phyloP scores from a whole-genome alignment of 2,888 invertebrate genomes.

The Priocnemis perturbator region DNA sequence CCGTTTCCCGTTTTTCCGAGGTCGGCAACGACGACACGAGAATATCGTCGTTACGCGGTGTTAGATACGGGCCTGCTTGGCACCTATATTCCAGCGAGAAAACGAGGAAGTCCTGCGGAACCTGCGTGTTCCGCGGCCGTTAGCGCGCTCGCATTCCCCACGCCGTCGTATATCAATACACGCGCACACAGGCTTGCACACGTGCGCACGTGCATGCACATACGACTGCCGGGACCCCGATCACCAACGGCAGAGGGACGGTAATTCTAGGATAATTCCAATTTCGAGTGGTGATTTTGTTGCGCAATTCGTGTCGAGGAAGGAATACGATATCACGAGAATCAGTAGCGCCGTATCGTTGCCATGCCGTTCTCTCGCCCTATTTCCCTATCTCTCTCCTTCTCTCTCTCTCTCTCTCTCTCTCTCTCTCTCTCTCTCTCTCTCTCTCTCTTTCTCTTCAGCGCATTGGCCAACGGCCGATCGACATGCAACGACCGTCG shows the following conservation, averaged over 20 bases:
- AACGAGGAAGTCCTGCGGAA: slow-evolving; percentile 31
- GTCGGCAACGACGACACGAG: slow-evolving; percentile 10
- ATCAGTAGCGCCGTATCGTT: slow-evolving; percentile 18
- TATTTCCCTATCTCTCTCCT: neutral
- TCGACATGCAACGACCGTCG: slow-evolving; percentile 54
- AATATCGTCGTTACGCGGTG: slow-evolving; percentile 14
- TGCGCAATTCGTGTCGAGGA: slow-evolving; percentile 65
- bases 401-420: neutral
- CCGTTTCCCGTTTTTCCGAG: neutral
- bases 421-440: neutral
- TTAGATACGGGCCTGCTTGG: slow-evolving; percentile 36
- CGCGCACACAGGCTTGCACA: slow-evolving; percentile 25
- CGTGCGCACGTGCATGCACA: slow-evolving; percentile 7
- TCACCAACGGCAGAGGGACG: slow-evolving; percentile 36
- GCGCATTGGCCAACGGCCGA: slow-evolving; percentile 48
- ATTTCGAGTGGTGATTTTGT: slow-evolving; percentile 66
- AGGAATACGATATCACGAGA: slow-evolving; percentile 56
- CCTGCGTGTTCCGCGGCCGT: slow-evolving; percentile 55
- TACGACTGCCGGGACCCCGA: neutral
- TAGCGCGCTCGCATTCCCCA: slow-evolving; percentile 45
- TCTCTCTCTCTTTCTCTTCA: neutral
- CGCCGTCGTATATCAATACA: slow-evolving; percentile 53
- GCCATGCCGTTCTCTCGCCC: slow-evolving; percentile 23
- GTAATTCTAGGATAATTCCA: slow-evolving; percentile 66
- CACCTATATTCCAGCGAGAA: slow-evolving; percentile 21